Evolutionary conservation across 2,113 vertebrate species (phyloP), one percentile per base, ranked within the genome.

Genomic region (Marmota monax): DNA sequence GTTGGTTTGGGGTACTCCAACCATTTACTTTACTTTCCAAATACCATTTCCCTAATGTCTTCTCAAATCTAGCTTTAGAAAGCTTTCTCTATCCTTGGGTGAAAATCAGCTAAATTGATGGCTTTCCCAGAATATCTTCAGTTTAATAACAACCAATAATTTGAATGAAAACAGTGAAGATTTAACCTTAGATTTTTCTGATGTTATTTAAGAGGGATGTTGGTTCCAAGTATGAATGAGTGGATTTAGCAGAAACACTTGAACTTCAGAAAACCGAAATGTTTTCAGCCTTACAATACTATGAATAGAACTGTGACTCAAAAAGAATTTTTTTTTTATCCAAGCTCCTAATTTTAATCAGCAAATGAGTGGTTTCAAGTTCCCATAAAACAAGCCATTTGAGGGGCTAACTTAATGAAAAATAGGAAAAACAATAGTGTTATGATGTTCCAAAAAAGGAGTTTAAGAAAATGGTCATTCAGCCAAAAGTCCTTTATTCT

Each of bases 401-500:
- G 82, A 37, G 83, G 18, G 37, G 32, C 20, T n/a, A 53, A 53
- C 85, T 58, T 94, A 88, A 94, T 78, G 18, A n/a, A 90, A 92
- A 80, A 48, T 39, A 48, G 34, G 72, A 77, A 84, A 85, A 94
- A 29, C 12, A 84, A n/a, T 56, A 72, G 82, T 86, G 32, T 56
- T 83, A 5, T 53, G 48, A 51, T 61, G 9, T 20, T 96, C 94
- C 61, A 86, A 84, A 93, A 8, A 4, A 29, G 29, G 13, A 87
- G 34, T 37, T n/a, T 63, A 56, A 90, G 84, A 72, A 51, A 88
- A 88, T 9, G 14, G 32, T 32, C 39, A 34, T 63, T 61, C 78
- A 51, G 73, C 53, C 12, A 5, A 76, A 37, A 48, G 48, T 65
- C 77, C 86, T 96, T 98, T 98, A 98, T 97, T 97, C 97, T 95